Evolutionary conservation across 2,797 vertebrate species (phyloP).

Genomic region (Buceros bicornis): DNA sequence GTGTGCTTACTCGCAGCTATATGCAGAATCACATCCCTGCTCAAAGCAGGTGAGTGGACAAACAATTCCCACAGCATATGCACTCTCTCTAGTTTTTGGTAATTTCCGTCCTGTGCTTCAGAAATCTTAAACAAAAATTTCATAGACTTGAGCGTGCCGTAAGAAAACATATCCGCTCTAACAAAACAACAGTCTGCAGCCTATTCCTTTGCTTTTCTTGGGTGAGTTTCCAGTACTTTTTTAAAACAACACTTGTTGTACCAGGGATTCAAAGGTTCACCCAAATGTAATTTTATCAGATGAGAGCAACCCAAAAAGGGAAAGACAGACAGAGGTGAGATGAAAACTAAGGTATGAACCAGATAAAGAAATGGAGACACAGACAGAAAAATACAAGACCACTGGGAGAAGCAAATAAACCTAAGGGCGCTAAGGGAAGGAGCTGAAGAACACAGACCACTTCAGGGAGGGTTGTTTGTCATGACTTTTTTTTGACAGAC

Average conservation of each 20-base stretch:
- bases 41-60: neutral
- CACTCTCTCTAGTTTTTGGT: neutral
- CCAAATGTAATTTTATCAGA: neutral
- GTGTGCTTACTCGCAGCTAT: neutral
- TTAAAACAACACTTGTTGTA: neutral
- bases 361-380: neutral
- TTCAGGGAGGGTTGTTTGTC: neutral
- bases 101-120: neutral
- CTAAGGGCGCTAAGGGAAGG: neutral
- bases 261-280: neutral
- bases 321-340: neutral
- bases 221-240: neutral
- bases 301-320: neutral
- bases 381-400: neutral
- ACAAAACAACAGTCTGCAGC: neutral
- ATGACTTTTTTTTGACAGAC: neutral
- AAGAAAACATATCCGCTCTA: neutral
- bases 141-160: neutral
- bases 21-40: neutral
- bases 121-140: neutral
- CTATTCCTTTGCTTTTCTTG: neutral
- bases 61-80: neutral
- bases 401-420: neutral
- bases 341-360: neutral
- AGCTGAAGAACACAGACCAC: neutral